Evolutionary conservation across 2,113 vertebrate genomes (phyloP).

Genomic region (Merops nubicus): DNA sequence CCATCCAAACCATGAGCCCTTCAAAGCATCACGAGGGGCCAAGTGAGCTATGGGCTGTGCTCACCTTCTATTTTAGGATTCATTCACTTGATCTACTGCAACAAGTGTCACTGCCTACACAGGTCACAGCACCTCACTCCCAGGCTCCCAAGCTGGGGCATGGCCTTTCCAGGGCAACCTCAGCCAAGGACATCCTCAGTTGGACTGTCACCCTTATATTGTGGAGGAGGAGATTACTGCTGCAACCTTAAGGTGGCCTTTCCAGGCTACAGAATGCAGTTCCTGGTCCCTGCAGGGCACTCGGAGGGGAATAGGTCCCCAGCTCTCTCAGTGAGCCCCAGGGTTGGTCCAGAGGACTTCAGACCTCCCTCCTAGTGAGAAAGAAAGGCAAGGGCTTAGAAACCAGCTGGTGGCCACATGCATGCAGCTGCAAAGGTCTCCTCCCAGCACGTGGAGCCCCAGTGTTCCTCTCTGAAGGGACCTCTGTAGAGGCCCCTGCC

Average conservation of each 20-base stretch:
- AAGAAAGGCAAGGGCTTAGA: neutral
- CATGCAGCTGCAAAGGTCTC: neutral
- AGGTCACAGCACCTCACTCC: neutral
- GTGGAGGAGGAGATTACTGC: neutral
- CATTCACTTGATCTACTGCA: neutral
- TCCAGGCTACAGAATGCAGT: neutral
- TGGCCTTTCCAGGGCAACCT: neutral
- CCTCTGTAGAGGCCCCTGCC: neutral
- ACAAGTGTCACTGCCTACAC: neutral
- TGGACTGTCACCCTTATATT: neutral
- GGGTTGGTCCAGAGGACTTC: neutral
- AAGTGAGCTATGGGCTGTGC: neutral
- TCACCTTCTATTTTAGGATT: neutral
- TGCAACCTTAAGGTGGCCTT: neutral
- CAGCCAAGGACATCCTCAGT: neutral
- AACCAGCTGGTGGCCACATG: neutral
- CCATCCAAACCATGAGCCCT: neutral
- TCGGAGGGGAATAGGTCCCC: neutral
- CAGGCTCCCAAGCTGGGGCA: neutral
- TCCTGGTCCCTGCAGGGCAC: neutral
- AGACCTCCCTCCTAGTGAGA: neutral
- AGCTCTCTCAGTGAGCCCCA: neutral
- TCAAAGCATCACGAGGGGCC: neutral
- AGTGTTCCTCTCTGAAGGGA: neutral
- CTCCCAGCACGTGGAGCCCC: neutral